Conservation (phyloP, 2,797 vertebrate genomes). For the Acrossocheilus fasciatus region DNA sequence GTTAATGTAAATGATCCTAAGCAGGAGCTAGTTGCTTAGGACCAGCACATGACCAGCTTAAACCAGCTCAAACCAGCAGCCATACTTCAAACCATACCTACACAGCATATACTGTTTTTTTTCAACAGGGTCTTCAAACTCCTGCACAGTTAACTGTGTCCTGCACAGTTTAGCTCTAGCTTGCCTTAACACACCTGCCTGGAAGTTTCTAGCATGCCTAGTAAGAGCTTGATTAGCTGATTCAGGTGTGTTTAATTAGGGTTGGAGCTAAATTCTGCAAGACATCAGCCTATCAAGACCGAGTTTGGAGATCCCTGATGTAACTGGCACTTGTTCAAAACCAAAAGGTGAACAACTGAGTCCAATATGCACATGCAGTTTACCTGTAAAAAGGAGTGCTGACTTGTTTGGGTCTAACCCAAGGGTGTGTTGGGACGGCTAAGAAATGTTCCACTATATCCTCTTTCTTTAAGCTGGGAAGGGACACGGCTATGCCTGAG, state of each 20-base stretch:
- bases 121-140: background rate
- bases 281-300: background rate
- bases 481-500: slow-evolving; percentile 79
- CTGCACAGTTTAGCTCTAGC: background rate
- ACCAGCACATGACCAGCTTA: no score
- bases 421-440: slow-evolving; percentile 90
- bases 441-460: slow-evolving; percentile 89
- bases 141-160: background rate
- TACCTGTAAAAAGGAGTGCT: slow-evolving; percentile 92
- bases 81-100: no score
- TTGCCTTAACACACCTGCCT: background rate
- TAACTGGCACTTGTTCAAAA: background rate
- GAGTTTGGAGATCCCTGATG: background rate
- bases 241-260: background rate
- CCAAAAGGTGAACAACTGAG: background rate
- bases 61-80: no score
- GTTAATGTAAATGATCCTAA: no score
- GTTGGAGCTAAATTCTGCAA: background rate
- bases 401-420: slow-evolving; percentile 93
- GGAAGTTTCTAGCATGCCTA: background rate
- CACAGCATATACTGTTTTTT: no score
- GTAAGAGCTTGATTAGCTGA: background rate
- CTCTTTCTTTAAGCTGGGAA: slow-evolving; percentile 83
- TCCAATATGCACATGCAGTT: slow-evolving; percentile 48
- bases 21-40: no score